Evolutionary conservation across 2,797 vertebrate genomes (phyloP).

Genomic region (Eulemur albifrons): DNA sequence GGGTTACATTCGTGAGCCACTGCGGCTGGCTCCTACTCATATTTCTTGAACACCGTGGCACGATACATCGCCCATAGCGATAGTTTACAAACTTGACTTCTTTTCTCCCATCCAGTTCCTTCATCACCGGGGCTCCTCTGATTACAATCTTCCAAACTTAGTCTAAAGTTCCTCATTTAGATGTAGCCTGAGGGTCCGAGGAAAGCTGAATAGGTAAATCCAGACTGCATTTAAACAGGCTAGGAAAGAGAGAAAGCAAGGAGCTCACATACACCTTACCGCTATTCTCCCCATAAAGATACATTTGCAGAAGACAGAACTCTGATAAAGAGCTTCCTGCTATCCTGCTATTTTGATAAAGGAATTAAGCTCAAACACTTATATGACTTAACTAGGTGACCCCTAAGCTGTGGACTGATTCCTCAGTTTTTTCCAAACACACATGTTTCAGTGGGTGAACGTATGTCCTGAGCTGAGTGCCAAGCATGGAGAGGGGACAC

Average conservation of each 20-base stretch:
- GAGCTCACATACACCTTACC: not conserved
- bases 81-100: not conserved
- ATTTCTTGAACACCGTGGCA: not conserved
- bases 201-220: not conserved
- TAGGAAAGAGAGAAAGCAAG: not conserved
- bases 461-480: not conserved
- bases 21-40: not conserved
- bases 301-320: not conserved
- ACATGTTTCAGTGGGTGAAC: too few relatives aligned
- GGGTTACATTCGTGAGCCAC: not conserved
- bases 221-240: not conserved
- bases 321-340: not conserved
- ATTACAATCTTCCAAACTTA: not conserved
- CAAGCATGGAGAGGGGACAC: not conserved
- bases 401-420: too few relatives aligned
- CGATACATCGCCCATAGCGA: not conserved
- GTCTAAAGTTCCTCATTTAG: not conserved
- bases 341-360: not conserved
- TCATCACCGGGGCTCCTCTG: not conserved
- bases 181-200: not conserved
- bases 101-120: not conserved
- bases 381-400: too few relatives aligned
- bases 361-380: not conserved
- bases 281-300: rapidly evolving
- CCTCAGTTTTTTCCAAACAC: too few relatives aligned